These are phyloP conservation scores for Tiliqua scincoides DNA, from an alignment of 2,113 vertebrate genomes.

Conservation along the genomic window DNA sequence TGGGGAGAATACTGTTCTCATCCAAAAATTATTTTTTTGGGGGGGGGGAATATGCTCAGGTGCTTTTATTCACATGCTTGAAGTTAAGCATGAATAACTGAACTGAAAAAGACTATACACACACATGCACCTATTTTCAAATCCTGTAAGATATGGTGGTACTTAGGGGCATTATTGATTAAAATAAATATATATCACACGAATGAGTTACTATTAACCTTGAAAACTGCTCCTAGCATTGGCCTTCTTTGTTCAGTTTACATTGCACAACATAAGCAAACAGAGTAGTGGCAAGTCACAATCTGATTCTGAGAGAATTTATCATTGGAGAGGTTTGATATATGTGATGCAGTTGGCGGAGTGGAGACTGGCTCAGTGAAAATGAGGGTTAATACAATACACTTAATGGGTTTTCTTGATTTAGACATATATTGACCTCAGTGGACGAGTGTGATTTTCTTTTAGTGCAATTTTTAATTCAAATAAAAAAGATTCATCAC, in stretches of 20 bases:
- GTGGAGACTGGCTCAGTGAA: neutral
- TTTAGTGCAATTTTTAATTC: neutral
- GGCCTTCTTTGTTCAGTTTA: neutral
- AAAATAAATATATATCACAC: neutral
- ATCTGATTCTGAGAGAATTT: neutral
- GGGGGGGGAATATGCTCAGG: neutral
- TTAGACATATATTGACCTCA: fast-evolving
- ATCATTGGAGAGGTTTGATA: neutral
- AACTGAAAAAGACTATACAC: neutral
- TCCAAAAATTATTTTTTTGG: no score
- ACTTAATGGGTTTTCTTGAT: constrained; percentile 41
- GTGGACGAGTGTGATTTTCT: constrained; percentile 31
- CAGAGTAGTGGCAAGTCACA: neutral
- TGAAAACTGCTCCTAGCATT: neutral
- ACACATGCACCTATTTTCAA: neutral
- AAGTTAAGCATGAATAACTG: neutral
- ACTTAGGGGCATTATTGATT: neutral
- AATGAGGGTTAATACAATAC: neutral
- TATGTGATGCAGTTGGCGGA: neutral
- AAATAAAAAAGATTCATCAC: constrained; percentile 61
- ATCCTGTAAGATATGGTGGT: neutral
- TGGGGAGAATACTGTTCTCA: neutral
- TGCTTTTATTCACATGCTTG: neutral
- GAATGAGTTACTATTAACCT: neutral
- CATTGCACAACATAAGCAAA: neutral